Conservation (phyloP, 1,140 invertebrate genomes). For the Philotrypesis tridentata region DNA sequence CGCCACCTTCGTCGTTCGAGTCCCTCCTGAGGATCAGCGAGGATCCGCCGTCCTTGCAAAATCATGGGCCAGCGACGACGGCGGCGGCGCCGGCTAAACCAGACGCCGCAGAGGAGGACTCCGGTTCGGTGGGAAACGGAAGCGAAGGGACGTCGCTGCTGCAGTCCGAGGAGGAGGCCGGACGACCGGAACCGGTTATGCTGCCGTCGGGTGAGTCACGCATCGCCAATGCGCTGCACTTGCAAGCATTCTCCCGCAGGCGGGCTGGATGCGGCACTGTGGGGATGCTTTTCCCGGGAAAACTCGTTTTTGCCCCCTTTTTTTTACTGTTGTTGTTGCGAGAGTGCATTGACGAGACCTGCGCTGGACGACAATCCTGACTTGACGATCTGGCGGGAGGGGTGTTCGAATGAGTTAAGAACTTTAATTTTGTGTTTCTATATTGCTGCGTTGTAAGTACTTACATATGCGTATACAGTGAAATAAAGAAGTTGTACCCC, state of each 20-base stretch:
- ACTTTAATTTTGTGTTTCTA: too few species aligned
- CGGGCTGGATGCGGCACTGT: too few species aligned
- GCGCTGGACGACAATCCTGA: too few species aligned
- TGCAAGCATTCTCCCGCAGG: too few species aligned
- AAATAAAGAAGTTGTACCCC: too few species aligned
- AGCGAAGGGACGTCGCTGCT: conserved; percentile 11
- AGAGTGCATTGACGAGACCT: too few species aligned
- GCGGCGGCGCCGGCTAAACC: not conserved
- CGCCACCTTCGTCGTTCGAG: not conserved
- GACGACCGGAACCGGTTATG: conserved; percentile 55
- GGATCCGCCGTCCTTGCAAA: not conserved
- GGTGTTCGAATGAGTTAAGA: too few species aligned
- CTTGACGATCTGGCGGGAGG: too few species aligned
- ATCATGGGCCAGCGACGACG: not conserved
- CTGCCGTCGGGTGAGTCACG: conserved; percentile 61
- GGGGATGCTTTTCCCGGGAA: not conserved
- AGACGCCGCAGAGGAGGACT: not conserved
- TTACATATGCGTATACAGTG: too few species aligned
- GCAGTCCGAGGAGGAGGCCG: conserved; percentile 36
- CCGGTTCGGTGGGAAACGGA: conserved; percentile 41
- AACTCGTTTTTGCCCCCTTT: not conserved
- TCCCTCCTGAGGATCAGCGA: conserved; percentile 8
- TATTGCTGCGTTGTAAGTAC: too few species aligned
- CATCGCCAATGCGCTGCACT: not conserved
- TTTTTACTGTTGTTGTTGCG: not conserved